These are phyloP conservation scores for Mohoua ochrocephala DNA, from an alignment of 2,113 vertebrate genomes.

Conservation along the genomic window DNA sequence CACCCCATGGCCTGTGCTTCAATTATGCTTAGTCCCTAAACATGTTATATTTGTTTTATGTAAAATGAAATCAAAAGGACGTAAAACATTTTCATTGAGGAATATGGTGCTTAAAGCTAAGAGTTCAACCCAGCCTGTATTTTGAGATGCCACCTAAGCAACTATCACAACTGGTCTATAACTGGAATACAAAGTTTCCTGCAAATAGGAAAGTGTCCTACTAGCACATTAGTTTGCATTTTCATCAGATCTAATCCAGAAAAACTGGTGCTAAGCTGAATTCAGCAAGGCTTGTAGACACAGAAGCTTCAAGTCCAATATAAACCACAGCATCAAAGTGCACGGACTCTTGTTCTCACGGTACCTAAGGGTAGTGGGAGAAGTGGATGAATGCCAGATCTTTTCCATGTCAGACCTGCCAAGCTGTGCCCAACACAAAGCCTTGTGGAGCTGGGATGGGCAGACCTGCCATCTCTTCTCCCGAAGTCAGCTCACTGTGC, in stretches of 20 bases:
- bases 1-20: neutral
- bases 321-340: neutral
- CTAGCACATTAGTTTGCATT: fast-evolving
- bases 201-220: neutral
- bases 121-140: neutral
- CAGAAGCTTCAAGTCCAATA: neutral
- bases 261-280: neutral
- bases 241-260: neutral
- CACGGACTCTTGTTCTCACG: neutral
- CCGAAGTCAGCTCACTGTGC: neutral
- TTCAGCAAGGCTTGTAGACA: neutral
- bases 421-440: neutral
- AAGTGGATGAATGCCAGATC: neutral
- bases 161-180: neutral
- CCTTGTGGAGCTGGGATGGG: neutral
- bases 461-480: neutral
- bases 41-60: neutral
- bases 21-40: neutral
- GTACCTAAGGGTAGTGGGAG: neutral
- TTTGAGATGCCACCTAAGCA: neutral
- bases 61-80: neutral
- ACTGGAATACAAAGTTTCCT: neutral
- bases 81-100: neutral
- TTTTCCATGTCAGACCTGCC: neutral
- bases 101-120: neutral